phyloP scores from a whole-genome alignment of 2,888 invertebrate genomes.

The Tenthredo livida region DNA sequence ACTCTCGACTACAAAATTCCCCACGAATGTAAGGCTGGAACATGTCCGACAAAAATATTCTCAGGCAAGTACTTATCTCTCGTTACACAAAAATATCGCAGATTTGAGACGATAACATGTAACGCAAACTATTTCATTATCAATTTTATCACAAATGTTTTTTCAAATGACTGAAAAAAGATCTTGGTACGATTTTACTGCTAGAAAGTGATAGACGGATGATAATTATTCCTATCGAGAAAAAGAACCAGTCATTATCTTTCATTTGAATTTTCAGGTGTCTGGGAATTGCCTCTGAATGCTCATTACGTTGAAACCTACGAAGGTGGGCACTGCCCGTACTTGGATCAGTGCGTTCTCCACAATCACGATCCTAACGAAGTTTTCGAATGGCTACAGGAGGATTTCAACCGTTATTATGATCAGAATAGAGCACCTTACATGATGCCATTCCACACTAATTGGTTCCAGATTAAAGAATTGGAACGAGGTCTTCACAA shows the following conservation, averaged over 20 bases:
- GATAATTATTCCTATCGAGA: neutral
- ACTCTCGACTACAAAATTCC: slow-evolving; percentile 96
- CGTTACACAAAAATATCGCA: neutral
- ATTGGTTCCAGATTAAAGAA: slow-evolving; percentile 96
- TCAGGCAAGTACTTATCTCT: slow-evolving; percentile 82
- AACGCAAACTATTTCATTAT: neutral
- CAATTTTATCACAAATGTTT: slow-evolving; percentile 11
- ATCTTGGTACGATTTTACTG: neutral
- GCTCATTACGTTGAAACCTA: slow-evolving; percentile 93
- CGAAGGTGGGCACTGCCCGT: slow-evolving; percentile 95
- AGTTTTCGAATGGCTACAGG: slow-evolving; percentile 93
- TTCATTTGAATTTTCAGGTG: slow-evolving; percentile 79
- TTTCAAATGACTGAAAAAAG: neutral
- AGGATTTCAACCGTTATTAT: slow-evolving; percentile 92
- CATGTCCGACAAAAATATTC: slow-evolving; percentile 94
- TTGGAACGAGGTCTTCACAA: slow-evolving; percentile 90
- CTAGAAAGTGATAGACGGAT: neutral
- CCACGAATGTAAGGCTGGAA: slow-evolving; percentile 95
- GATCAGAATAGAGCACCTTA: slow-evolving; percentile 94
- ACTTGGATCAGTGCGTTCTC: slow-evolving; percentile 94
- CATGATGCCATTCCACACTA: slow-evolving; percentile 98
- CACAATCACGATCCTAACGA: slow-evolving; percentile 91
- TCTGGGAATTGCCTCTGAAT: slow-evolving; percentile 96
- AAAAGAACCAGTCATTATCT: neutral
- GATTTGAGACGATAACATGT: neutral